Conservation (phyloP, 1,140 invertebrate species). For the Drosophila baimaii region DNA sequence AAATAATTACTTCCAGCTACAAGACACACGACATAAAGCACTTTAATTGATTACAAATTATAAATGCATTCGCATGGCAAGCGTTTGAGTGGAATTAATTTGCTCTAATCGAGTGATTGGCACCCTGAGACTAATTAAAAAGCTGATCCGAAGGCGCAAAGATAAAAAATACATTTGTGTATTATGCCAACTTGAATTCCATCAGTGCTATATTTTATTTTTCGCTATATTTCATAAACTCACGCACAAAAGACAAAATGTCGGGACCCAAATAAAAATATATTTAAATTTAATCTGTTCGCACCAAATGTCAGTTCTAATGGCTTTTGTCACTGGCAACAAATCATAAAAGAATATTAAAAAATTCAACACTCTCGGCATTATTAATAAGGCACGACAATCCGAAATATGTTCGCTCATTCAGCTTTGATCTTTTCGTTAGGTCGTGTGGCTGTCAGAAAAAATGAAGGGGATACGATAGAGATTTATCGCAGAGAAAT, state of each 20-base stretch:
- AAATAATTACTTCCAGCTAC: constrained; percentile 7
- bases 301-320: constrained; percentile 73
- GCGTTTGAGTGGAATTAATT: constrained; percentile 40
- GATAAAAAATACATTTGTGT: constrained; percentile 18
- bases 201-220: background rate
- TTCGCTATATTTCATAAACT: constrained; percentile 21
- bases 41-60: constrained; percentile 58
- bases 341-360: constrained; percentile 68
- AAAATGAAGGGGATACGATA: constrained; percentile 43
- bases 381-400: constrained; percentile 73
- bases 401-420: constrained; percentile 55
- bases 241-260: constrained; percentile 12
- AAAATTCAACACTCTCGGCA: constrained; percentile 51
- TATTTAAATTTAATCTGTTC: constrained; percentile 74
- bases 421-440: constrained; percentile 64
- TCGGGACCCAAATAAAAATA: constrained; percentile 16
- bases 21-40: constrained; percentile 7
- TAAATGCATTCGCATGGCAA: constrained; percentile 47
- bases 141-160: background rate
- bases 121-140: constrained; percentile 31
- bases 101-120: constrained; percentile 48
- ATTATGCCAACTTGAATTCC: background rate
- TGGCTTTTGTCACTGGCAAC: constrained; percentile 73
- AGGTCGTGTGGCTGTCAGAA: constrained; percentile 71
- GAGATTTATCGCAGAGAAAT: constrained; percentile 74